Percentiles rank a stretch among this genome's conserved stretches.
phyloP scores from a whole-genome alignment of 2,888 invertebrate species.

The Cancer borealis region DNA sequence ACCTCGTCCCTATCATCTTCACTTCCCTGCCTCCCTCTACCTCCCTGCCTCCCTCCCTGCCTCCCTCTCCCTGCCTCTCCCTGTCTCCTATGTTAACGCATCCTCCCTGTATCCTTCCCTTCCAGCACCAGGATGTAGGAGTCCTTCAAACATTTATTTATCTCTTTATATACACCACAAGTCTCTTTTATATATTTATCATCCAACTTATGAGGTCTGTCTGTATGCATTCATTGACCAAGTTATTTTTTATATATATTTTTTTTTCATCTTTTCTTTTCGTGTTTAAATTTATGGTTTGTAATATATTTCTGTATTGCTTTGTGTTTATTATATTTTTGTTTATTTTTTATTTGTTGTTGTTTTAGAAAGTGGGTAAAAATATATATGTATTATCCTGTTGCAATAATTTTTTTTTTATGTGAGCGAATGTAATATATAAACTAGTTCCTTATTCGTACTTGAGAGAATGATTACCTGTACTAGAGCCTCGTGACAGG shows the following conservation, averaged over 20 bases:
- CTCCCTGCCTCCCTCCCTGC: neutral
- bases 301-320: too few species aligned
- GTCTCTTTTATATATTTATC: conserved; percentile 30
- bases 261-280: neutral
- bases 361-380: neutral
- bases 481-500: neutral
- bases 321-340: too few species aligned
- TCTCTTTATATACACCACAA: neutral
- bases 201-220: neutral
- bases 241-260: too few species aligned
- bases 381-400: neutral
- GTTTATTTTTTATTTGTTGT: neutral
- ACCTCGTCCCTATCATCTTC: neutral
- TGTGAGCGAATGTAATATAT: neutral
- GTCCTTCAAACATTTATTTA: neutral
- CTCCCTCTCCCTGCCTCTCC: neutral
- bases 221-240: too few species aligned
- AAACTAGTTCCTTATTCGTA: neutral
- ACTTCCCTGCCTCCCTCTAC: neutral
- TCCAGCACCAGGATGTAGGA: neutral
- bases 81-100: neutral
- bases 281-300: neutral
- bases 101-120: neutral
- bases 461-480: neutral
- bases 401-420: neutral